Conservation (phyloP, 2,888 invertebrate species). For the Drosophila conformis region DNA sequence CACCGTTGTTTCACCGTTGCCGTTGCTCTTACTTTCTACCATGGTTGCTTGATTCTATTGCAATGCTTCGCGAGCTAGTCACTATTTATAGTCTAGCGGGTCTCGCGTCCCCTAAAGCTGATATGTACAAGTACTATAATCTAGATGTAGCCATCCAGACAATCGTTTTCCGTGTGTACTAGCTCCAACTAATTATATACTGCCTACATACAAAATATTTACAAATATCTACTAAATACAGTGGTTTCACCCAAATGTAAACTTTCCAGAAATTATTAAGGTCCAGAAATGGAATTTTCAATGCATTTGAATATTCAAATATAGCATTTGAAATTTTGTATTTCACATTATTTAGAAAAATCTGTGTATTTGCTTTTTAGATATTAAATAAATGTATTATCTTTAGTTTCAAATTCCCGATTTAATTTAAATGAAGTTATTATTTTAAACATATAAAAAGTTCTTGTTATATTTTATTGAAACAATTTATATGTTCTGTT, state of each 20-base stretch:
- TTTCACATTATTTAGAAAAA: background rate
- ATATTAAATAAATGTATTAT: background rate
- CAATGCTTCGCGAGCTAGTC: background rate
- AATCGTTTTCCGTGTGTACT: conserved; percentile 10
- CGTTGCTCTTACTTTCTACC: conserved; percentile 44
- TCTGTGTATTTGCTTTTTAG: background rate
- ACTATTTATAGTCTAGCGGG: conserved; percentile 46
- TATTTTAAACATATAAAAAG: background rate
- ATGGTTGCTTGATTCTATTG: conserved; percentile 43
- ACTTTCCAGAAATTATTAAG: background rate
- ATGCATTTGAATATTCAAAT: background rate
- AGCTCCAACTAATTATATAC: background rate
- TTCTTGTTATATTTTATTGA: background rate
- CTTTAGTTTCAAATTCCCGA: background rate
- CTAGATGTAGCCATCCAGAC: conserved; percentile 14
- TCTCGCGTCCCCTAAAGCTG: background rate
- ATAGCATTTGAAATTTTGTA: background rate
- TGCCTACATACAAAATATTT: background rate
- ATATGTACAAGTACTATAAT: conserved; percentile 5
- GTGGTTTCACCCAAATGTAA: background rate
- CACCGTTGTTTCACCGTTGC: conserved; percentile 3
- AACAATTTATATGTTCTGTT: background rate
- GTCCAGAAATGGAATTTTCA: background rate
- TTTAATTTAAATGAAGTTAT: background rate
- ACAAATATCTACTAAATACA: background rate